Base-by-base conservation (phyloP, 2,888 invertebrate species). In the Coleophora flavipennella region DNA sequence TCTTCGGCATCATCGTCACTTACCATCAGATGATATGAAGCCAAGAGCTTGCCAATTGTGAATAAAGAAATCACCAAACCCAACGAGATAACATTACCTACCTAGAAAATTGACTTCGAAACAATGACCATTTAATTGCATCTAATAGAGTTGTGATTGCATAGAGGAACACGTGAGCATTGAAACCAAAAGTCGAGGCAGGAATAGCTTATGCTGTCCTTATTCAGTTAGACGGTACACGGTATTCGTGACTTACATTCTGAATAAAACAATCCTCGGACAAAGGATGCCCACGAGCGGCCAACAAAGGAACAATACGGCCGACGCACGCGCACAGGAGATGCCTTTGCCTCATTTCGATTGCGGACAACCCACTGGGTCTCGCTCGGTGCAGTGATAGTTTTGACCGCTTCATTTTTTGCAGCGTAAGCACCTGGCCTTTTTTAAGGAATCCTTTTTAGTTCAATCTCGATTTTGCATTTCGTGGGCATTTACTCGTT, bases 201-300 rank as follows among this genome's bases (percentile, higher is more conserved):
- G 60, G 61, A 59, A 57, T 57, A 20, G 3, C 20, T 6, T 20
- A 20, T 57, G 62, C 62, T 56, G 59, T 65, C 67, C 74, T 70
- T 74, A 79, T 79, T 76, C 75, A 75, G 73, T 71, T 71, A 71
- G 71, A 70, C 66, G 55, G 67, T 75, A 83, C 80, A 83, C 59
- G 72, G 65, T 66, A 75, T 80, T 84, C 84, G 84, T 84, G 84
- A 83, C 84, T 83, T 77, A 83, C 77, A 81, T 81, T 78, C 76
- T 57, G 76, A 78, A 78, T 77, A 78, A 80, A 81, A 83, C 83
- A 81, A 80, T 81, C 72, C 79, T 74, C 69, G 74, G 75, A 83
- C 83, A 83, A 81, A 81, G 78, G 76, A 71, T 68, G 74, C 72
- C 72, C 81, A 80, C 77, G 71, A 67, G 66, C 64, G 58, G 57